phyloP scores from a whole-genome alignment of 2,113 vertebrate species.

The Oreochromis spilurus region DNA sequence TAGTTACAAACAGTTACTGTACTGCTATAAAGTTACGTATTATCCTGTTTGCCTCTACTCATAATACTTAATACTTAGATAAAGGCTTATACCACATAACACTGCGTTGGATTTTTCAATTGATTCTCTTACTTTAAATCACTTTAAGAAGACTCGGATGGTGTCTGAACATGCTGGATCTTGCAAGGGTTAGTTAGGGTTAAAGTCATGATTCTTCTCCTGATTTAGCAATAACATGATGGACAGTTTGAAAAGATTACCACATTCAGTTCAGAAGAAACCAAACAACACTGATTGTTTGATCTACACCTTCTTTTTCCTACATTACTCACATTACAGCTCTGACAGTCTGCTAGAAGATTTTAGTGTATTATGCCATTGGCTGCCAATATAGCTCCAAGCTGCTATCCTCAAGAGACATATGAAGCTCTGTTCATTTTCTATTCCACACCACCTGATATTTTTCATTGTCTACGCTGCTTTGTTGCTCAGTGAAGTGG shows the following conservation, averaged over 20 bases:
- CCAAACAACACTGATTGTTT: neutral
- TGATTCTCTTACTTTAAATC: neutral
- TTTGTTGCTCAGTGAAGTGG: neutral
- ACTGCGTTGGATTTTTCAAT: neutral
- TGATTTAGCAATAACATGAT: neutral
- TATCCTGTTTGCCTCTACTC: neutral
- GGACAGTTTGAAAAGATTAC: neutral
- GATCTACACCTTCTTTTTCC: neutral
- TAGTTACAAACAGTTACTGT: neutral
- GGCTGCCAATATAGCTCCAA: neutral
- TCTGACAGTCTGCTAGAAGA: neutral
- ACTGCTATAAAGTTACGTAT: neutral
- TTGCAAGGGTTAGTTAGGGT: neutral
- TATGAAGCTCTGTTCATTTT: neutral
- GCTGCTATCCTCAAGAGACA: neutral
- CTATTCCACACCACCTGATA: neutral
- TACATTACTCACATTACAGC: neutral
- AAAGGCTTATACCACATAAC: neutral
- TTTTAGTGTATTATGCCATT: neutral
- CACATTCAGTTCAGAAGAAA: neutral
- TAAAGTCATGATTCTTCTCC: neutral
- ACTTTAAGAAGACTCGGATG: neutral
- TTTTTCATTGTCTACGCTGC: neutral
- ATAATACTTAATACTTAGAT: neutral
- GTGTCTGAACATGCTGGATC: neutral